phyloP scores from a whole-genome alignment of 2,888 invertebrate genomes.

The Galeopsomyia nigrocyanea region DNA sequence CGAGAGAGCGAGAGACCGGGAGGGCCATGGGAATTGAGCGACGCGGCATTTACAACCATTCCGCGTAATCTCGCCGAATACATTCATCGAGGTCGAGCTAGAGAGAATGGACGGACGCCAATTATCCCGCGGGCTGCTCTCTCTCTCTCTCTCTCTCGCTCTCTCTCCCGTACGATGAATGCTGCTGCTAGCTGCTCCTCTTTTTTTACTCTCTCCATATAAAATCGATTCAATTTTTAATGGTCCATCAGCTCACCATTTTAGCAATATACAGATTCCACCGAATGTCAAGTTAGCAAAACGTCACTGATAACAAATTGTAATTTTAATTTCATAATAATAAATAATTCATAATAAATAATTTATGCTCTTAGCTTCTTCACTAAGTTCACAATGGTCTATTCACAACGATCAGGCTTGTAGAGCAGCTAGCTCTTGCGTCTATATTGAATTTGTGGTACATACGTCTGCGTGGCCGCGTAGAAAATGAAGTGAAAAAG shows the following conservation, averaged over 20 bases:
- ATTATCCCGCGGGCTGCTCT: constrained; percentile 56
- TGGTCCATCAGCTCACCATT: no score
- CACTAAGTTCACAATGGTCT: no score
- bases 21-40: constrained; percentile 43
- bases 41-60: constrained; percentile 63
- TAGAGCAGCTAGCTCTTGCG: background rate
- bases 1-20: constrained; percentile 33
- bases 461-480: background rate
- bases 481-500: constrained; percentile 35
- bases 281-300: background rate
- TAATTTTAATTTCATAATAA: no score
- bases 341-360: no score
- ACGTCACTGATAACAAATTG: background rate
- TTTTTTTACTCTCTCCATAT: no score
- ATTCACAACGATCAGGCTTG: background rate
- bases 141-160: constrained; percentile 2
- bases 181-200: no score
- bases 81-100: constrained; percentile 58
- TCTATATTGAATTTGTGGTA: constrained; percentile 35
- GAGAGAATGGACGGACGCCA: constrained; percentile 59
- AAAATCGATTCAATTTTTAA: no score
- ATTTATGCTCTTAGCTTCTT: no score
- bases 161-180: background rate
- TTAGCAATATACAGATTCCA: no score
- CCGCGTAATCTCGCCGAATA: constrained; percentile 67